A percentile compares a stretch with the other conserved stretches of the same genome.
These are phyloP conservation scores for Poecilia wingei DNA, from an alignment of 2,797 vertebrate genomes.

Conservation along the genomic window DNA sequence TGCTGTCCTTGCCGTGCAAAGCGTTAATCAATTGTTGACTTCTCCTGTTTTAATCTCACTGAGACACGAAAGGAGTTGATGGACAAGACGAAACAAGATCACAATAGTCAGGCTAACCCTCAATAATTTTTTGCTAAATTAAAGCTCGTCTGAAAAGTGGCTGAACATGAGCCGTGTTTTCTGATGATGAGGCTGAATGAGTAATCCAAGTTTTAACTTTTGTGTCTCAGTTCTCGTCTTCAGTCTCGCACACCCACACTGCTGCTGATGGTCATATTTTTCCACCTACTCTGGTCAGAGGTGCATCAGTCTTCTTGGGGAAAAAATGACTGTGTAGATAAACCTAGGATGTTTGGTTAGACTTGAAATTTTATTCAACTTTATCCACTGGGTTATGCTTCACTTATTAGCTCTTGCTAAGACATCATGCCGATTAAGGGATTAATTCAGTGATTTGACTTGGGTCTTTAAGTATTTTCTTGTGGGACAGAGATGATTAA, in stretches of 20 bases:
- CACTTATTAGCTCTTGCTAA: slow-evolving; percentile 43
- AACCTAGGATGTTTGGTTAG: slow-evolving; percentile 3
- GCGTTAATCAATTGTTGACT: slow-evolving; percentile 16
- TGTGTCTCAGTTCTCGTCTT: slow-evolving; percentile 14
- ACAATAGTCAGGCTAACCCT: neutral
- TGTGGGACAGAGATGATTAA: slow-evolving; percentile 15
- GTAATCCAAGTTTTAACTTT: neutral
- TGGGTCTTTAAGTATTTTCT: slow-evolving; percentile 15
- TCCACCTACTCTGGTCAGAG: slow-evolving; percentile 27
- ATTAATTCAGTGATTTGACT: slow-evolving; percentile 39
- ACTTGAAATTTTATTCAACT: slow-evolving; percentile 22
- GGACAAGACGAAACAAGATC: neutral
- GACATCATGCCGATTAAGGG: slow-evolving; percentile 41
- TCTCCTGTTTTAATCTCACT: slow-evolving; percentile 2
- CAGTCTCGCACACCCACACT: slow-evolving; percentile 21
- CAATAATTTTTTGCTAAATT: neutral
- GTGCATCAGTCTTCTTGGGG: slow-evolving; percentile 29
- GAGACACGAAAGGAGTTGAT: neutral
- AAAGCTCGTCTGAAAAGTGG: neutral
- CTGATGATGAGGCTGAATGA: neutral
- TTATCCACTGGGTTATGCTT: slow-evolving; percentile 27
- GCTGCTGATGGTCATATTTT: slow-evolving; percentile 36
- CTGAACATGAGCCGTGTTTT: neutral
- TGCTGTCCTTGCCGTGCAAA: neutral
- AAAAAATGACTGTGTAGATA: neutral